Evolutionary conservation across 2,113 vertebrate species (phyloP).

Genomic region (Anhinga anhinga): DNA sequence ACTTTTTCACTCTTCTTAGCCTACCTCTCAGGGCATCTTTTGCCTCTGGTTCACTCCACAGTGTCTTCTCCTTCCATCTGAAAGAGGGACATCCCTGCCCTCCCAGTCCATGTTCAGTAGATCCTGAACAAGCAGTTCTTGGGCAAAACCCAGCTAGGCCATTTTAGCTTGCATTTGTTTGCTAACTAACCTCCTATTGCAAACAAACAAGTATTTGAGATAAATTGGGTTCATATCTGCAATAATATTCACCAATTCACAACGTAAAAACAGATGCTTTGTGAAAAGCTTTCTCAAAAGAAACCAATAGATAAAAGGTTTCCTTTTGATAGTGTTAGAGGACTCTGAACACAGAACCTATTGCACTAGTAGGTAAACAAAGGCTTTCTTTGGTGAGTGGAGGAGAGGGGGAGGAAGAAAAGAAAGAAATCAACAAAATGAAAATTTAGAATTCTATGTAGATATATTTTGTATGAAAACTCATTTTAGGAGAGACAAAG

Average conservation of each 20-base stretch:
- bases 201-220: background rate
- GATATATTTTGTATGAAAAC: background rate
- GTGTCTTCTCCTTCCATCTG: background rate
- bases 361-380: background rate
- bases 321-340: background rate
- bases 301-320: background rate
- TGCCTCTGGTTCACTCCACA: background rate
- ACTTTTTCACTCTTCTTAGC: background rate
- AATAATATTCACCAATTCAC: background rate
- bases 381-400: background rate
- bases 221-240: background rate
- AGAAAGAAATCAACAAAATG: background rate
- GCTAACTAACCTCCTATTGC: background rate
- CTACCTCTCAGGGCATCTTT: background rate
- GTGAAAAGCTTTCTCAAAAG: background rate
- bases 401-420: background rate
- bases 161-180: background rate
- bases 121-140: background rate
- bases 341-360: background rate
- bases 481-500: background rate
- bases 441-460: background rate
- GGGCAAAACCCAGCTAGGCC: background rate
- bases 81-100: background rate
- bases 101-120: background rate
- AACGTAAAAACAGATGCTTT: background rate